Base-by-base conservation (phyloP, 2,888 invertebrate species). In the Drosophila stalkeri region DNA sequence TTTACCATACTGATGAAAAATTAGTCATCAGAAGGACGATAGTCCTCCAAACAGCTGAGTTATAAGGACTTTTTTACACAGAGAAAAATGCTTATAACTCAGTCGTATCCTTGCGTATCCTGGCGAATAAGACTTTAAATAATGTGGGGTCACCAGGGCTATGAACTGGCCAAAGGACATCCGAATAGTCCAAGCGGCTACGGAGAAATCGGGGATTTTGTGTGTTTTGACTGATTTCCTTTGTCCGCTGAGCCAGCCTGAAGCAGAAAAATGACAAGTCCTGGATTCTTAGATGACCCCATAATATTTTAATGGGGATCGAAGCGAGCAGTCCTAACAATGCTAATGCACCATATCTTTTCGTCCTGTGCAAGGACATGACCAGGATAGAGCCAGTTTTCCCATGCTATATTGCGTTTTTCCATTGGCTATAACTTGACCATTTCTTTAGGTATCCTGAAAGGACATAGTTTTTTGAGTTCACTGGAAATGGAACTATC, bases 111-210 rank as follows among this genome's bases (percentile, higher is more conserved):
- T 31, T 31, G n/a, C 31, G 49, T 49, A 49, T 49, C 49, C 49
- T 49, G 49, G 11, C n/a, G n/a, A 31, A 1, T 2, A 31, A 2
- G 5, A 11, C 31, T 0, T 11, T 6, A 49, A 11, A 31, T 12
- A 6, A 18, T 49, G 49, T 31, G 49, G 49, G 49, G 49, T 49
- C 49, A 49, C n/a, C 6, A 31, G 31, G 27, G 6, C 31, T 31
- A 49, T 31, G 31, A 31, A 31, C n/a, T 49, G 49, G 31, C 49
- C 49, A 49, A 49, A 49, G 31, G 49, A 49, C n/a, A 49, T n/a
- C 11, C 11, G 3, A 31, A n/a, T 31, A 31, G n/a, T n/a, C n/a
- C 6, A 11, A 2, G 31, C 5, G 49, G 49, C 2, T 49, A 0
- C 12, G 5, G 31, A 31, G 11, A 31, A 18, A 49, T 49, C 6